A percentile compares a stretch with the other conserved stretches of the same genome.
phyloP scores from a whole-genome alignment of 2,113 vertebrate genomes.

The Anser cygnoides region DNA sequence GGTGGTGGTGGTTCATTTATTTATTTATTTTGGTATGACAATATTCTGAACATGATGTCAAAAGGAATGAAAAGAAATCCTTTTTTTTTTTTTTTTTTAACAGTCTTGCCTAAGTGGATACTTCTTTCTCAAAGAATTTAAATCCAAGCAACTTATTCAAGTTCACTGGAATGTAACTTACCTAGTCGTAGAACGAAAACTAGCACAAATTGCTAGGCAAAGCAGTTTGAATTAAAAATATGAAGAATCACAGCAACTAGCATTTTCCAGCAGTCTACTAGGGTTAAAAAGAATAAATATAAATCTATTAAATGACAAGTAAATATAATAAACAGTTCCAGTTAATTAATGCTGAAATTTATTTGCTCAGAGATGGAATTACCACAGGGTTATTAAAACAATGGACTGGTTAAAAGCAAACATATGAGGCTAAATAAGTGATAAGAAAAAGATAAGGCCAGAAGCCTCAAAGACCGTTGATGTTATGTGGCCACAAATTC shows the following conservation, averaged over 20 bases:
- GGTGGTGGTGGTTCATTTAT: accelerated
- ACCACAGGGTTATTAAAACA: not conserved
- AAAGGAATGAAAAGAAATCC: not conserved
- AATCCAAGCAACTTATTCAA: not conserved
- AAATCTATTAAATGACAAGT: not conserved
- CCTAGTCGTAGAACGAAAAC: not conserved
- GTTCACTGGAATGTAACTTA: not conserved
- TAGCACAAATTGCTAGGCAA: not conserved
- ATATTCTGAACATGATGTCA: not conserved
- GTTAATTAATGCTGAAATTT: not conserved
- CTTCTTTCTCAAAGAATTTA: not conserved
- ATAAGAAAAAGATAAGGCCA: not conserved
- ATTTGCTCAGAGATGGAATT: not conserved
- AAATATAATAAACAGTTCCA: not conserved
- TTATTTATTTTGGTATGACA: not conserved
- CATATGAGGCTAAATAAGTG: not conserved
- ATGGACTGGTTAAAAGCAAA: not conserved
- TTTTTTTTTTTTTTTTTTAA: not conserved
- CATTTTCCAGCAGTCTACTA: not conserved
- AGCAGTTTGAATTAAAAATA: not conserved
- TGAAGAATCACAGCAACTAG: not conserved
- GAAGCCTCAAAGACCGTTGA: not conserved
- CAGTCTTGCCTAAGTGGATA: not conserved
- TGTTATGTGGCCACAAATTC: not conserved
- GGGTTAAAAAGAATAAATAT: not conserved